Percentiles rank a stretch among this genome's conserved stretches.
phyloP scores from a whole-genome alignment of 2,888 invertebrate genomes.

The Apamea sordens region DNA sequence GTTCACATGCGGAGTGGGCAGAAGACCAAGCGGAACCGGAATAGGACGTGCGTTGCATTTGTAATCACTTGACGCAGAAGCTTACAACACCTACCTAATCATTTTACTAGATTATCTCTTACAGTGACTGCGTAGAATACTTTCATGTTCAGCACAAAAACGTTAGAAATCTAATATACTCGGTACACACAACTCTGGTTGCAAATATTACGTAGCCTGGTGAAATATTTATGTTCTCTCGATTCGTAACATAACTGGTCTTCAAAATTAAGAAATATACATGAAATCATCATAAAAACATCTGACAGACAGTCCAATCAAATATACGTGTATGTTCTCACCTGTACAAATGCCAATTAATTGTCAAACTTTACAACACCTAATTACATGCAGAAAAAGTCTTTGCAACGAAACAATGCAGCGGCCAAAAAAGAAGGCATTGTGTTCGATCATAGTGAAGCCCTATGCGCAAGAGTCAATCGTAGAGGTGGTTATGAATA shows the following conservation, averaged over 20 bases:
- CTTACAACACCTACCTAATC: not conserved
- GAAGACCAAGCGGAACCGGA: slow-evolving; percentile 37
- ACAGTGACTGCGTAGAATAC: not conserved
- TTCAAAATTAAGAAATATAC: slow-evolving; percentile 25
- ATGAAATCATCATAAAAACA: slow-evolving; percentile 29
- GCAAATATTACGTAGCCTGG: not conserved
- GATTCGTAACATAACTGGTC: slow-evolving; percentile 17
- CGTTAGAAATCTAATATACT: not conserved
- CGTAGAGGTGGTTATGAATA: not conserved
- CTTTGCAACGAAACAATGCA: slow-evolving; percentile 51
- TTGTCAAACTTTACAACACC: slow-evolving; percentile 52
- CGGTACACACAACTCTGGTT: not conserved
- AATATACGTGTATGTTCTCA: slow-evolving; percentile 44
- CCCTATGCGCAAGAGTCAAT: slow-evolving; percentile 19
- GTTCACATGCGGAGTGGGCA: slow-evolving; percentile 25
- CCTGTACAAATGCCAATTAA: slow-evolving; percentile 44
- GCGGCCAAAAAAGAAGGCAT: slow-evolving; percentile 63
- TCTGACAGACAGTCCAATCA: slow-evolving; percentile 34
- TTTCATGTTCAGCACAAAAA: not conserved
- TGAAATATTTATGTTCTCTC: slow-evolving; percentile 18
- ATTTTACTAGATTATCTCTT: not conserved
- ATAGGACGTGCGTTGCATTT: slow-evolving; percentile 29
- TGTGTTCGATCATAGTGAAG: slow-evolving; percentile 60
- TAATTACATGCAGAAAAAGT: slow-evolving; percentile 45
- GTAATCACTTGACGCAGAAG: not conserved